Evolutionary conservation across 1,140 invertebrate species (phyloP), one percentile per base, ranked within the genome.

Genomic region (Plectus sambesii): DNA sequence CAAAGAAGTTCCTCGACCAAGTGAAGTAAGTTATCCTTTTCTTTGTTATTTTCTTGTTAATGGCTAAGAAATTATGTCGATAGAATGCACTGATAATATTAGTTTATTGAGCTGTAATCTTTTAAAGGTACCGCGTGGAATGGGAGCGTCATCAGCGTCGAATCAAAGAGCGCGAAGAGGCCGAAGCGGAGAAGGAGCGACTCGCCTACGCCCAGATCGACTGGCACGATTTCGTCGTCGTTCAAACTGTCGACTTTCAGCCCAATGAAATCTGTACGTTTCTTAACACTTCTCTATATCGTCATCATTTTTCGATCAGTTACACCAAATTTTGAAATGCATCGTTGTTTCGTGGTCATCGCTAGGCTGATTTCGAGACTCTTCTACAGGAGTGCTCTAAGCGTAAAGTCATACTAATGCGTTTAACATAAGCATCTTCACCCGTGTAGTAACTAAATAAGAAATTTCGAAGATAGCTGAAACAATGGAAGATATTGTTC

Each of bases 181-280:
- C 93, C 61, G 85, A 86, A 62, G 77, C 87, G 15, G 93, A 99
- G 71, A 79, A 84, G 30, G 94, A 98, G 72, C 78, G 90, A 77
- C 80, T 94, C 26, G 88, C 90, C 0, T 97, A 97, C 70, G 87
- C 88, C 2, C 86, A 90, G 63, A 96, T 99, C 57, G 94, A 99
- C 70, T 99, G 94, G 94, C 94, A 99, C 69, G 92, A 98, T 73
- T 99, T 99, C 75, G 92, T 98, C 1, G 90, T 99, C 0, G 94
- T 99, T 0, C 93, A 99, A 72, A 98, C 92, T 0, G 92, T 99
- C 0, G 94, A 99, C 71, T 99, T 97, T 71, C 87, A 96, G 58
- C 84, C 86, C 0, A 87, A 87, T 63, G 93, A 99, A 73, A 81
- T 83, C 8, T 89, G 90, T 22, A 85, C 85, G 48, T 53, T 43